A percentile compares a stretch with the other conserved stretches of the same genome.
Evolutionary conservation across 2,888 invertebrate species (phyloP).

Genomic region (Mesorhabditis belari): DNA sequence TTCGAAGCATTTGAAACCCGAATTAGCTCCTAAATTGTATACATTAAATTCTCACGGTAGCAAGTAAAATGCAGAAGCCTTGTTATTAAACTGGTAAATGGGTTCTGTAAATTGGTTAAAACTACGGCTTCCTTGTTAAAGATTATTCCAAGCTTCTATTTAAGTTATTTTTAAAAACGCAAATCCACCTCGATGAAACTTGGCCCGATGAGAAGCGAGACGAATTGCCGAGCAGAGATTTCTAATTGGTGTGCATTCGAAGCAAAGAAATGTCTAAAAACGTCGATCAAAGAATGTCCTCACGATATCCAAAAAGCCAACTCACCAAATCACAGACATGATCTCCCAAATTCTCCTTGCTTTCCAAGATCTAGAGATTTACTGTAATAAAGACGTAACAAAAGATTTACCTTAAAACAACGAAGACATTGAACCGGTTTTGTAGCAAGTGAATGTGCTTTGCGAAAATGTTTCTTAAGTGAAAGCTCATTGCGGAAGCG

Average conservation of each 20-base stretch:
- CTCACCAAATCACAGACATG: background rate
- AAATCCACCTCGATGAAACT: conserved; percentile 37
- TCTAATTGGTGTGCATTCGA: conserved; percentile 50
- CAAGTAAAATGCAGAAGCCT: background rate
- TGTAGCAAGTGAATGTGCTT: conserved; percentile 46
- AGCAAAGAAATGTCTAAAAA: conserved; percentile 46
- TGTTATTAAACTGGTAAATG: background rate
- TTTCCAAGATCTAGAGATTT: background rate
- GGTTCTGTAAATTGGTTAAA: background rate
- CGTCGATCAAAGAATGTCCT: no score
- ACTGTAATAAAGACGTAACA: background rate
- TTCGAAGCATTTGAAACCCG: conserved; percentile 38
- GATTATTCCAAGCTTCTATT: background rate
- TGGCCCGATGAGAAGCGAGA: conserved; percentile 26
- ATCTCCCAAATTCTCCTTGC: background rate
- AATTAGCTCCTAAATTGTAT: conserved; percentile 13
- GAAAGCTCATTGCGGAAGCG: conserved; percentile 52
- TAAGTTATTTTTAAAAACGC: background rate
- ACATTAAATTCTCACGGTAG: background rate
- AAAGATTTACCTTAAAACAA: conserved; percentile 41
- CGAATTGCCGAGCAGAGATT: conserved; percentile 46
- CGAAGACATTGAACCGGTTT: conserved; percentile 50
- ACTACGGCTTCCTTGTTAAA: background rate
- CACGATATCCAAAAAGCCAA: no score
- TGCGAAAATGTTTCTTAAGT: conserved; percentile 48